Percentiles rank a stretch among this genome's conserved stretches.
phyloP scores from a whole-genome alignment of 1,140 invertebrate genomes.

The Bombus vancouverensis region DNA sequence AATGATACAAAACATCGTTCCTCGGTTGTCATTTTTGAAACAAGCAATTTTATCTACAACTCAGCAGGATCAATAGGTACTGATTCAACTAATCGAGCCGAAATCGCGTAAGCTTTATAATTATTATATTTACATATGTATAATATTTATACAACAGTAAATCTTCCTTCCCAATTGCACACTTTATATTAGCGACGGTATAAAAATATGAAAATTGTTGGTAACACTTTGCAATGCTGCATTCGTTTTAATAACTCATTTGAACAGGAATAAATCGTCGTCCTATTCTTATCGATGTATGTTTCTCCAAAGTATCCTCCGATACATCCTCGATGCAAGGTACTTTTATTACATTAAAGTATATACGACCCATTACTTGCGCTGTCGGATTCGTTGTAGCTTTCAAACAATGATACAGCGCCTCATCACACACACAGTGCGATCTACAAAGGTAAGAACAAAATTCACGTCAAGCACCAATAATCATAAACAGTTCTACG shows the following conservation, averaged over 20 bases:
- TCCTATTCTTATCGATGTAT: constrained; percentile 21
- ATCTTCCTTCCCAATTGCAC: not conserved
- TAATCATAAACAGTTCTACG: not conserved
- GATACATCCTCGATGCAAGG: constrained; percentile 88
- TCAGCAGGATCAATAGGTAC: not conserved
- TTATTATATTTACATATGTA: constrained; percentile 19
- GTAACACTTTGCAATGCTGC: too few species aligned
- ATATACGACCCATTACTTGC: constrained; percentile 91
- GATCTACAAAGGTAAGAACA: constrained; percentile 79
- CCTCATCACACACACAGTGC: constrained; percentile 93
- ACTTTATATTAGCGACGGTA: not conserved
- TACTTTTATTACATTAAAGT: constrained; percentile 92
- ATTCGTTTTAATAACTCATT: constrained; percentile 59
- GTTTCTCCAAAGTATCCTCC: constrained; percentile 11
- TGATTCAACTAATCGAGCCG: not conserved
- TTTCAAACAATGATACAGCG: constrained; percentile 92
- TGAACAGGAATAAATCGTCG: constrained; percentile 68
- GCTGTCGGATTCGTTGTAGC: constrained; percentile 87
- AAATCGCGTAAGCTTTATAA: constrained; percentile 24
- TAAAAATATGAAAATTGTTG: constrained; percentile 45
- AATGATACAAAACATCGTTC: constrained; percentile 46
- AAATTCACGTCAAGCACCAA: not conserved
- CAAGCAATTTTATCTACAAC: constrained; percentile 44
- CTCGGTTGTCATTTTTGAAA: constrained; percentile 55
- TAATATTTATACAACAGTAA: constrained; percentile 4